phyloP scores from a whole-genome alignment of 2,797 vertebrate genomes.

The Falco rusticolus region DNA sequence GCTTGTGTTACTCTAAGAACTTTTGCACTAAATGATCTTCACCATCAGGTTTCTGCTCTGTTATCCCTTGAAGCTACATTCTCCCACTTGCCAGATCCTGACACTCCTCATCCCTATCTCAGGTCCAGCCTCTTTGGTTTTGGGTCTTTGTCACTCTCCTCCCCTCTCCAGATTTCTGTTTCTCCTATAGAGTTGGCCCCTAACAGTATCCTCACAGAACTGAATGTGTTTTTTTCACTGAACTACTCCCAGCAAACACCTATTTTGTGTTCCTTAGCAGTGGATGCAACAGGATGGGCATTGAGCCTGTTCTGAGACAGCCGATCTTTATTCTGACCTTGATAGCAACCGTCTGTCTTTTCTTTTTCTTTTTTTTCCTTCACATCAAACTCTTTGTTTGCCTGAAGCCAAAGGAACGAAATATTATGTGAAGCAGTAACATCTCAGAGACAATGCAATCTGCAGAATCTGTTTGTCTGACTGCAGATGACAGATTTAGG shows the following conservation, averaged over 20 bases:
- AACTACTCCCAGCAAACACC: background rate
- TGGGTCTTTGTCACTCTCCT: background rate
- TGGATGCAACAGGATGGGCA: background rate
- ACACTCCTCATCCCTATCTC: background rate
- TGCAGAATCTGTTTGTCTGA: constrained; percentile 31
- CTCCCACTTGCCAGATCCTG: background rate
- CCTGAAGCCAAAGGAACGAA: constrained; percentile 29
- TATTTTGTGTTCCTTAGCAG: background rate
- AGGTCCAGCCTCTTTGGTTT: background rate
- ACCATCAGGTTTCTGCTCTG: background rate
- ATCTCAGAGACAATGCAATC: background rate
- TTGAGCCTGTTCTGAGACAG: background rate
- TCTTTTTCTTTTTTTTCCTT: constrained; percentile 12
- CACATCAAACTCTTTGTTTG: background rate
- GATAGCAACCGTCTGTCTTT: background rate
- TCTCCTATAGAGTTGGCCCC: background rate
- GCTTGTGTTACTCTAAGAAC: background rate
- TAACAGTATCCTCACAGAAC: background rate
- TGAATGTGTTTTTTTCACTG: background rate
- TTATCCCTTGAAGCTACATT: background rate
- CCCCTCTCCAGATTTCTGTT: background rate
- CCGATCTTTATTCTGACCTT: constrained; percentile 30
- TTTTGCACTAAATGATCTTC: background rate
- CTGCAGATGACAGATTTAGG: constrained; percentile 34
- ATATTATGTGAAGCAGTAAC: constrained; percentile 9